Evolutionary conservation across 2,797 vertebrate species (phyloP).

Genomic region (Parambassis ranga): DNA sequence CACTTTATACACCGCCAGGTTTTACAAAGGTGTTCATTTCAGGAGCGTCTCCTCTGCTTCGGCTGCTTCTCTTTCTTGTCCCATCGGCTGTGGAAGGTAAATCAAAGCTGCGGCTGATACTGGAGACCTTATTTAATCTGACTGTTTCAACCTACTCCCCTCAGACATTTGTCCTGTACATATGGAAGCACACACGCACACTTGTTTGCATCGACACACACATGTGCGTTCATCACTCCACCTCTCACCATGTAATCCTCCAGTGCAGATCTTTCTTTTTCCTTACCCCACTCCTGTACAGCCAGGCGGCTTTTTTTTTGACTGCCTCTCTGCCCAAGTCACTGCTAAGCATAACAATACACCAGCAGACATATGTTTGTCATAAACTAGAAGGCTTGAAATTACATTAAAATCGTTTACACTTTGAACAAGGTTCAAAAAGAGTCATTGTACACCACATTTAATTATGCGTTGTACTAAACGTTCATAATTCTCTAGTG

Average conservation of each 20-base stretch:
- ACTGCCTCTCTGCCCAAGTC: slow-evolving; percentile 39
- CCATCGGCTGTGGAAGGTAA: slow-evolving; percentile 54
- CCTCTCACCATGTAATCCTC: slow-evolving; percentile 35
- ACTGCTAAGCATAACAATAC: slow-evolving; percentile 58
- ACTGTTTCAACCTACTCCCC: slow-evolving; percentile 31
- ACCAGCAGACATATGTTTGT: slow-evolving; percentile 67
- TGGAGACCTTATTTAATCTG: slow-evolving; percentile 54
- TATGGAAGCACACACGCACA: slow-evolving; percentile 20
- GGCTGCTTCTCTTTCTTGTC: slow-evolving; percentile 51
- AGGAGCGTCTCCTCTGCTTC: slow-evolving; percentile 69
- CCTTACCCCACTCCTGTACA: slow-evolving; percentile 36
- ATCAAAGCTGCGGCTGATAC: slow-evolving; percentile 66
- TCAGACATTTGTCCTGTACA: slow-evolving; percentile 36
- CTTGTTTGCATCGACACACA: slow-evolving; percentile 15
- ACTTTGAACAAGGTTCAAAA: slow-evolving; percentile 61
- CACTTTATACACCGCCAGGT: slow-evolving; percentile 82
- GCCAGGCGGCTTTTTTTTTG: slow-evolving; percentile 42
- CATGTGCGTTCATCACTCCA: slow-evolving; percentile 32
- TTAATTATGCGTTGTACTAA: slow-evolving; percentile 51
- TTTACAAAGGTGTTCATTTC: slow-evolving; percentile 85
- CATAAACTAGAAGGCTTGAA: slow-evolving; percentile 58
- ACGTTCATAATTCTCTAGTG: slow-evolving; percentile 52
- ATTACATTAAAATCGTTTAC: slow-evolving; percentile 53
- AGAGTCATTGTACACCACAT: slow-evolving; percentile 51
- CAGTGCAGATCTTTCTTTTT: slow-evolving; percentile 32